Conservation (phyloP, 2,797 vertebrate genomes). For the Helostoma temminkii region DNA sequence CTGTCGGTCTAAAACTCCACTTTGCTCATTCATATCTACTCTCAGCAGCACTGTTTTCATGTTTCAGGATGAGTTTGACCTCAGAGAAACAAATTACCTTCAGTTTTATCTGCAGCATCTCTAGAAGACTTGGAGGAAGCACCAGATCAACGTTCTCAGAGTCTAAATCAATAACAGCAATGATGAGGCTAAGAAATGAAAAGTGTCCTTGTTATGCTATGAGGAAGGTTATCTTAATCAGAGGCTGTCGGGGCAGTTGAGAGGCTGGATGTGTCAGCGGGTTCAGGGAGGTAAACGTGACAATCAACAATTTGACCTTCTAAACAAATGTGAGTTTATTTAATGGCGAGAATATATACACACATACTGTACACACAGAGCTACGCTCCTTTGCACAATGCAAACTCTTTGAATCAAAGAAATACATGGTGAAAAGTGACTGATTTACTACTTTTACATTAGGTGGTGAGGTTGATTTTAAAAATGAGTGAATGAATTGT, state of each 20-base stretch:
- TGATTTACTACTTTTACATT: too few species aligned
- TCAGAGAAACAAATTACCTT: conserved; percentile 34
- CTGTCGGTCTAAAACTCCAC: too few species aligned
- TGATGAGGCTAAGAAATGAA: conserved; percentile 42
- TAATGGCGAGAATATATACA: too few species aligned
- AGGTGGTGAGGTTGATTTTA: too few species aligned
- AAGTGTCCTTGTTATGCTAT: conserved; percentile 45
- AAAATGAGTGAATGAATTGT: too few species aligned
- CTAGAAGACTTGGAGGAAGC: not conserved
- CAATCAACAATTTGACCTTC: not conserved
- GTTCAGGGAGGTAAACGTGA: not conserved
- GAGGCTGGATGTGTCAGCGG: not conserved
- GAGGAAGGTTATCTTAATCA: conserved; percentile 62
- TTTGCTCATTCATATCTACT: not conserved
- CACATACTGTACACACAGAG: too few species aligned
- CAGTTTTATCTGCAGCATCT: conserved; percentile 57
- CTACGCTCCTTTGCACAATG: too few species aligned
- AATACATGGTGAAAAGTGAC: too few species aligned
- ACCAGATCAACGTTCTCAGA: conserved; percentile 10
- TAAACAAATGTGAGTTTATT: too few species aligned
- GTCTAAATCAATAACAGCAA: conserved; percentile 49
- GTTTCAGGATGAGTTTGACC: conserved; percentile 35
- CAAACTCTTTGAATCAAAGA: too few species aligned
- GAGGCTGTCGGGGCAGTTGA: not conserved
- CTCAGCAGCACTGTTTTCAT: not conserved